Conservation (phyloP, 1,140 invertebrate genomes). For the Battus philenor region DNA sequence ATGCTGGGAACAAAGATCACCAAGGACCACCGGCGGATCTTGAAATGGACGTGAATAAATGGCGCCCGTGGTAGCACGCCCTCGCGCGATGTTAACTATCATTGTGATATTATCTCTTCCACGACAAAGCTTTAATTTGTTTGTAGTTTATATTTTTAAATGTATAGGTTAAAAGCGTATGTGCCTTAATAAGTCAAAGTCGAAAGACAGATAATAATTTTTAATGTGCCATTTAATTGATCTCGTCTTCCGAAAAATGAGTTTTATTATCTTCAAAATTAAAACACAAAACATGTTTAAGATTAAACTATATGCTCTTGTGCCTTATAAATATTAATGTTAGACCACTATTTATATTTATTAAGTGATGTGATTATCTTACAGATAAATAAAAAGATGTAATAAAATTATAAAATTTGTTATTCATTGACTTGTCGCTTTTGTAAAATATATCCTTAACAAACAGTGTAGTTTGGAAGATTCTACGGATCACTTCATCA, state of each 20-base stretch:
- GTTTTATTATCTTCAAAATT: conserved; percentile 24
- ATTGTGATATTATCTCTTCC: conserved; percentile 71
- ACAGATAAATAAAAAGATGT: conserved; percentile 5
- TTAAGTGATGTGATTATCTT: conserved; percentile 2
- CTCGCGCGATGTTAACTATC: conserved; percentile 19
- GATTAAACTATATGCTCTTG: background rate
- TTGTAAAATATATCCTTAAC: no score
- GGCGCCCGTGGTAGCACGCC: conserved; percentile 60
- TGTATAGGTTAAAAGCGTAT: conserved; percentile 23
- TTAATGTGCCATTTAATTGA: conserved; percentile 62
- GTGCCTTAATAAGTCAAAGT: conserved; percentile 30
- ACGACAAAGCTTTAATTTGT: conserved; percentile 72
- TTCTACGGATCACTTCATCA: no score
- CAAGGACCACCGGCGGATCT: conserved; percentile 47
- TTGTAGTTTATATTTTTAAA: conserved; percentile 45
- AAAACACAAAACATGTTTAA: background rate
- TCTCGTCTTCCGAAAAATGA: conserved; percentile 57
- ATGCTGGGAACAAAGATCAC: conserved; percentile 50
- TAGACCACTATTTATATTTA: conserved; percentile 3
- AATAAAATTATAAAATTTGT: conserved; percentile 7
- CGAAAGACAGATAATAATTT: conserved; percentile 13
- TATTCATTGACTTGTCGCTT: no score
- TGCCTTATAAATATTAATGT: conserved; percentile 5
- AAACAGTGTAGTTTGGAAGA: no score
- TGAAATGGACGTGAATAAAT: conserved; percentile 47